These are phyloP conservation scores for Hydropsyche betteni DNA, from an alignment of 2,888 invertebrate genomes.

Conservation along the genomic window DNA sequence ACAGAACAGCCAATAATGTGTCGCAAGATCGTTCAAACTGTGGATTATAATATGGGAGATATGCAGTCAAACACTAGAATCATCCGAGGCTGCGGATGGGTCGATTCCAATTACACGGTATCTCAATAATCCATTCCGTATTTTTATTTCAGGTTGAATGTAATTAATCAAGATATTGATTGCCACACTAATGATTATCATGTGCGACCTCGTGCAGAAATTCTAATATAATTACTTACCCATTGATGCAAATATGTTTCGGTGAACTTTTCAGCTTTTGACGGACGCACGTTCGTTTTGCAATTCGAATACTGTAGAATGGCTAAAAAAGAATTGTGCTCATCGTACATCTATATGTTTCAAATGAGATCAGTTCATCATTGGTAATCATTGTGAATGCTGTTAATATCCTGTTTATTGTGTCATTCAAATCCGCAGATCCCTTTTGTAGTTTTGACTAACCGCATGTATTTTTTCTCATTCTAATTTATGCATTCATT, in stretches of 20 bases:
- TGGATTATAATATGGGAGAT: conserved; percentile 83
- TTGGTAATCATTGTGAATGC: not conserved
- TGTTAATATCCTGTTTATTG: conserved; percentile 13
- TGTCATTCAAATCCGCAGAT: not conserved
- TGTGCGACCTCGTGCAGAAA: not conserved
- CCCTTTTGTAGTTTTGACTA: no score
- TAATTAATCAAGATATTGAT: no score
- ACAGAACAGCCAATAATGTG: conserved; percentile 71
- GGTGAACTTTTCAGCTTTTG: not conserved
- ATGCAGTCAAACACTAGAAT: conserved; percentile 76
- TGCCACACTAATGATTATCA: not conserved
- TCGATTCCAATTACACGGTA: conserved; percentile 74
- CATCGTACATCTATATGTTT: not conserved
- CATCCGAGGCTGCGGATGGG: conserved; percentile 81
- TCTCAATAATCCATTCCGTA: not conserved
- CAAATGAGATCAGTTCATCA: conserved; percentile 6
- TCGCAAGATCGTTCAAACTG: conserved; percentile 80
- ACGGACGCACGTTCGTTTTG: not conserved
- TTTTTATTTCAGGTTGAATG: not conserved
- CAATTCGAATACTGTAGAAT: conserved; percentile 15
- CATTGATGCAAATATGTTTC: conserved; percentile 8
- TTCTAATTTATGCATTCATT: not conserved
- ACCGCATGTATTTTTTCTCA: no score
- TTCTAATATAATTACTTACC: conserved; percentile 2
- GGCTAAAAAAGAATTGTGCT: not conserved